Conservation (phyloP, 2,797 vertebrate species). For the Gymnothorax javanicus region DNA sequence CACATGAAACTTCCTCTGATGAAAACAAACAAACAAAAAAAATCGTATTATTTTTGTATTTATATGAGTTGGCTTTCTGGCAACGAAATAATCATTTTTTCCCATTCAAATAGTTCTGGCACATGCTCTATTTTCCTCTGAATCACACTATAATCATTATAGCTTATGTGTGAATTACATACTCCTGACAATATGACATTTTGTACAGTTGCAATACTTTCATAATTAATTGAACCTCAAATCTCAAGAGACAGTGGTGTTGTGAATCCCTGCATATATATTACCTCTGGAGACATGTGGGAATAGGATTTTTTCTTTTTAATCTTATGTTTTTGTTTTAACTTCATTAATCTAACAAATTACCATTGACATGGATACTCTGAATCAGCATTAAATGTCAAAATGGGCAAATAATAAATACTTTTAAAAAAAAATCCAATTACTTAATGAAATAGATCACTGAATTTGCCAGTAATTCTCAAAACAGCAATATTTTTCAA, state of each 20-base stretch:
- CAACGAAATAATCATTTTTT: not conserved
- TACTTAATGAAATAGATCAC: not conserved
- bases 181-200: not conserved
- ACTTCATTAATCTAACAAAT: not conserved
- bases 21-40: not conserved
- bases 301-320: no score
- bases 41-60: not conserved
- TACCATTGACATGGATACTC: not conserved
- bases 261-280: no score
- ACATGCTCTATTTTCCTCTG: constrained; percentile 1
- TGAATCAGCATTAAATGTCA: not conserved
- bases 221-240: no score
- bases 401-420: no score
- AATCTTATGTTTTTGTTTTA: not conserved
- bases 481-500: not conserved
- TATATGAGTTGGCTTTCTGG: not conserved
- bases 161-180: not conserved
- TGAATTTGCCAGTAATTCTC: not conserved
- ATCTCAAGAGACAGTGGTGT: no score
- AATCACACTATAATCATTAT: constrained; percentile 4
- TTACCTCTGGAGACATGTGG: no score
- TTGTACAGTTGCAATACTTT: no score
- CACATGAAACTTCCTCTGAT: not conserved
- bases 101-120: not conserved
- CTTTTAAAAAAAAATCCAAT: not conserved